Evolutionary conservation across 1,140 invertebrate species (phyloP), one percentile per base, ranked within the genome.

Genomic region (Dryas iulia): DNA sequence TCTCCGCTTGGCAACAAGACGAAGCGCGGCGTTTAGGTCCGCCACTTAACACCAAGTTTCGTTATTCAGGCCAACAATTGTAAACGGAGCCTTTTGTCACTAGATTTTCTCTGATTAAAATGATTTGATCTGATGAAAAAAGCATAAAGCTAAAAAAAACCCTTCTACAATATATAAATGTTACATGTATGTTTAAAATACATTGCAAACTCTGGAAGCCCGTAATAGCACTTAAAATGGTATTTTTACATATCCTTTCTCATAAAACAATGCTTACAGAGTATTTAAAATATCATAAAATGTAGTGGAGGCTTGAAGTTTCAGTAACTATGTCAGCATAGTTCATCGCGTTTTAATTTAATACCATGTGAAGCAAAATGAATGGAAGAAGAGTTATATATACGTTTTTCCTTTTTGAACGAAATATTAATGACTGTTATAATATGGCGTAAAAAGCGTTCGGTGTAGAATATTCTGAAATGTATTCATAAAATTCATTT

Each of bases 321-420:
- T 21, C 14, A 47, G 39, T 47, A n/a, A 18, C n/a, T 30, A 25
- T 25, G 23, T 57, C 54, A 57, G 54, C 6, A 28, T 18, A 30
- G 24, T 28, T 57, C 25, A 28, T 58, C 54, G 25, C 26, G 39
- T 47, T 47, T 47, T 47, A 61, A 24, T 61, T 61, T 26, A 52
- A 53, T 54, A 47, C 8, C 6, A 47, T 47, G 6, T 14, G 33
- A n/a, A 14, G 3, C 0, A 3, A 35, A 14, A n/a, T 47, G 6
- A 47, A 47, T 21, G 18, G 10, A 47, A 7, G n/a, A 11, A 21
- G 39, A 56, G 14, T 47, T 47, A 18, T 47, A 47, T 8, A 21
- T 47, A 47, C 21, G 21, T 21, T 21, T 21, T 47, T 21, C 2
- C 0, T 21, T 47, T 47, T 47, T 39, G 1, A 39, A 14, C 14